phyloP scores from a whole-genome alignment of 2,113 vertebrate genomes.

The Zeus faber region DNA sequence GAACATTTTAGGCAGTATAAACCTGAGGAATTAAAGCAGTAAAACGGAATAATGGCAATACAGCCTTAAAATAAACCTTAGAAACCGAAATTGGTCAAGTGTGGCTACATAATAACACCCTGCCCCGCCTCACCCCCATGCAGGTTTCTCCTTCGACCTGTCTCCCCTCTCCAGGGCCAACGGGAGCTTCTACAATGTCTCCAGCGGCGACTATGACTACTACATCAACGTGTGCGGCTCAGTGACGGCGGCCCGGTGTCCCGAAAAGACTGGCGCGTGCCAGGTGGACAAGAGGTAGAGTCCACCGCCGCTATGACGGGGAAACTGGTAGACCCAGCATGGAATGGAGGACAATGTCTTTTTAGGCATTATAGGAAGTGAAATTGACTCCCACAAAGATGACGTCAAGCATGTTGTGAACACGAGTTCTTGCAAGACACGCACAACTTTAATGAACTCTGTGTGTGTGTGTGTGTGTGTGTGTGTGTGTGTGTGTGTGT shows the following conservation, averaged over 20 bases:
- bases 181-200: constrained; percentile 68
- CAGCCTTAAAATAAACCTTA: no score
- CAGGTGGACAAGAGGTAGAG: constrained; percentile 79
- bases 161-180: constrained; percentile 78
- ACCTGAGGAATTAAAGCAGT: no score
- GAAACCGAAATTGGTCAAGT: no score
- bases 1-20: no score
- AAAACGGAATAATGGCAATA: no score
- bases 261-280: constrained; percentile 79
- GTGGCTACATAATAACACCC: not conserved
- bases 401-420: no score
- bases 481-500: no score
- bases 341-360: no score
- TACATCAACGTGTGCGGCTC: constrained; percentile 84
- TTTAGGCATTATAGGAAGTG: no score
- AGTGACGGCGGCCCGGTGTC: constrained; percentile 65
- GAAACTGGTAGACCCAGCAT: no score
- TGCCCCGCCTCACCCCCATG: not conserved
- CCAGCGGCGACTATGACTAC: constrained; percentile 74
- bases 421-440: not conserved
- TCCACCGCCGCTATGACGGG: not conserved
- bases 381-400: no score
- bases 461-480: no score
- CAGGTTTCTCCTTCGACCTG: constrained; percentile 88
- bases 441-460: not conserved